phyloP scores from a whole-genome alignment of 2,888 invertebrate genomes.

The Athripsodes cinereus region DNA sequence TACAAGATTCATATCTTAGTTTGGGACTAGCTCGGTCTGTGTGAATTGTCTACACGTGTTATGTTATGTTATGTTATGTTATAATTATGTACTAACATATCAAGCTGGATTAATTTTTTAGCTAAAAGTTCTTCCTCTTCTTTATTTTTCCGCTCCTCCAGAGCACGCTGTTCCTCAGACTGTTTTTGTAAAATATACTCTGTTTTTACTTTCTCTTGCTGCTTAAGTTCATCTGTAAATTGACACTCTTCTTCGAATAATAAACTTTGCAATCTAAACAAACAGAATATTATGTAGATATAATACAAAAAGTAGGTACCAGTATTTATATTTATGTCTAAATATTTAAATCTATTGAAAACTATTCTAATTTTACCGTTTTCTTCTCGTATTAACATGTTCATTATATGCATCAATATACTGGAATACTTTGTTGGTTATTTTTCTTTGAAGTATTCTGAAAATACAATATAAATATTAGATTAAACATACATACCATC shows the following conservation, averaged over 20 bases:
- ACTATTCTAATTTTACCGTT: constrained; percentile 11
- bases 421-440: constrained; percentile 11
- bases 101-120: constrained; percentile 17
- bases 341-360: neutral
- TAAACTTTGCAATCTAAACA: constrained; percentile 16
- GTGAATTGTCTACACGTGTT: no score
- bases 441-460: constrained; percentile 17
- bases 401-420: constrained; percentile 15
- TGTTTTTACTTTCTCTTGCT: constrained; percentile 12
- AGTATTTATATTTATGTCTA: no score
- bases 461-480: neutral
- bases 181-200: constrained; percentile 7
- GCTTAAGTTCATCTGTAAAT: constrained; percentile 11
- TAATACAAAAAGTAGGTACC: no score
- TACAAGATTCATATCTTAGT: no score
- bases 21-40: no score
- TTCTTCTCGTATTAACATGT: constrained; percentile 8
- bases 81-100: constrained; percentile 13
- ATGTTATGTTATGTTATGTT: no score
- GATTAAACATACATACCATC: no score
- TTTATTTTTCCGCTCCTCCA: constrained; percentile 12
- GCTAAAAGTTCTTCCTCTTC: constrained; percentile 20
- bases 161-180: constrained; percentile 8
- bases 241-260: constrained; percentile 21
- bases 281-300: no score